phyloP scores from a whole-genome alignment of 37 sponge, comb jelly and placozoan genomes.

The Spongilla lacustris region DNA sequence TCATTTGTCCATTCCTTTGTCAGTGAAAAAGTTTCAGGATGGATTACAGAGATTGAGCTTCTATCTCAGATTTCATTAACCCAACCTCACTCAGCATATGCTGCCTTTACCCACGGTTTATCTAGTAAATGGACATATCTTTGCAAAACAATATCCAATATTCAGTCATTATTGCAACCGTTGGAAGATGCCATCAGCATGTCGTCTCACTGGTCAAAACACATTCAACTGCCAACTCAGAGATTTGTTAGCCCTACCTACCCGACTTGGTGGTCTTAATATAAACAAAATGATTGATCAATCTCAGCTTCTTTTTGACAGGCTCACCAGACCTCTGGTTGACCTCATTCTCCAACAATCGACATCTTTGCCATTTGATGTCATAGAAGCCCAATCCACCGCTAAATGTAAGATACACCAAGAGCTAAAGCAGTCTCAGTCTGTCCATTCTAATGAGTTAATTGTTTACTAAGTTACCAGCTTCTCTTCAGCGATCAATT shows the following conservation, averaged over 20 bases:
- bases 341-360: slow-evolving; percentile 1
- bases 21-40: slow-evolving; percentile 7
- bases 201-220: slow-evolving; percentile 8
- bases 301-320: not conserved
- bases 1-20: slow-evolving; percentile 4
- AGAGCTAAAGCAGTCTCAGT: not conserved
- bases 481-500: slow-evolving; percentile 1
- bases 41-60: slow-evolving; percentile 7
- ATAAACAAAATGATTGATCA: not conserved
- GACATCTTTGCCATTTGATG: not conserved
- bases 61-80: slow-evolving; percentile 28
- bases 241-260: slow-evolving; percentile 21
- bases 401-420: not conserved
- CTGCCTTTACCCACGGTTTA: slow-evolving; percentile 27
- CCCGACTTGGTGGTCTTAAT: slow-evolving; percentile 15
- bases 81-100: slow-evolving; percentile 53
- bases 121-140: slow-evolving; percentile 31
- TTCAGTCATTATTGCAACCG: slow-evolving; percentile 19
- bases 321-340: not conserved
- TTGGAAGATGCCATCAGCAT: slow-evolving; percentile 20
- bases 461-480: not conserved
- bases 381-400: not conserved
- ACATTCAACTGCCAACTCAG: not conserved
- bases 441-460: not conserved
- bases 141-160: not conserved